These are phyloP conservation scores for Chaitophorus viminalis DNA, from an alignment of 2,888 invertebrate species.

Conservation along the genomic window DNA sequence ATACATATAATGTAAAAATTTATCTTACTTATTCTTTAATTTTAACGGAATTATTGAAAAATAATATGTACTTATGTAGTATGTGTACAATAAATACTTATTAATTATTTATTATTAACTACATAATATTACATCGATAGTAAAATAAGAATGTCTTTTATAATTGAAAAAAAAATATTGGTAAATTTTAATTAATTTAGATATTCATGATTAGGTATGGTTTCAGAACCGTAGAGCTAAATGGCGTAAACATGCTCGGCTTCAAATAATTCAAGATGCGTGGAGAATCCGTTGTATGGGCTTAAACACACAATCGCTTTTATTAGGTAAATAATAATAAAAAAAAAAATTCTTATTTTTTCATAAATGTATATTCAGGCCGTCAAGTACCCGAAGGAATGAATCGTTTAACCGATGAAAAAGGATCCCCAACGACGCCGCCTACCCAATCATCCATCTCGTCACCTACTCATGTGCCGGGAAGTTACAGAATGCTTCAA, in stretches of 20 bases:
- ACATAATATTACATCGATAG: no score
- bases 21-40: no score
- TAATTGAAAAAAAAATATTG: background rate
- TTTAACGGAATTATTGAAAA: no score
- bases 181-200: background rate
- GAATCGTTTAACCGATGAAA: constrained; percentile 55
- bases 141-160: no score
- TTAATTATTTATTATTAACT: no score
- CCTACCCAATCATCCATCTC: constrained; percentile 55
- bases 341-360: background rate
- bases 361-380: constrained; percentile 1
- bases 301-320: constrained; percentile 73
- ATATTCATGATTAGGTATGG: constrained; percentile 76
- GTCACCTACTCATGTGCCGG: constrained; percentile 59
- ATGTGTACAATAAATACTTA: no score
- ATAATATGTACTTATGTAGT: no score
- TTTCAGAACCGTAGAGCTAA: constrained; percentile 91
- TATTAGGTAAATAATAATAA: constrained; percentile 69
- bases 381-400: constrained; percentile 41
- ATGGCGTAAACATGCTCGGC: constrained; percentile 88
- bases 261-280: constrained; percentile 87
- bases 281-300: constrained; percentile 91
- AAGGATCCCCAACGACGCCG: constrained; percentile 48
- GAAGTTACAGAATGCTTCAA: constrained; percentile 55
- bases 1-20: no score